Base-by-base conservation (phyloP, 2,888 invertebrate genomes). In the Gerris lacustris region DNA sequence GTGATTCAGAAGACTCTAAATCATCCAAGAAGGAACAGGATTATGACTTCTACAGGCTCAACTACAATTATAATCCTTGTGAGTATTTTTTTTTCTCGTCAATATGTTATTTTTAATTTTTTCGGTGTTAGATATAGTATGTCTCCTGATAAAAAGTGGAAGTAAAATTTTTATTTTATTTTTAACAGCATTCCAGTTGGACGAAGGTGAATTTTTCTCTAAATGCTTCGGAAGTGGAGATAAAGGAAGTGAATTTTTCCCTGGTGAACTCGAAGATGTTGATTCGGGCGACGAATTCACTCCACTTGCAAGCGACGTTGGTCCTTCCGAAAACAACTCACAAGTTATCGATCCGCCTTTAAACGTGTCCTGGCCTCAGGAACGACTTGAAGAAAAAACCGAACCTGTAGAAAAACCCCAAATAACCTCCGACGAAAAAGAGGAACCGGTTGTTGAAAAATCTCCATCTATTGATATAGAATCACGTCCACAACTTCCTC, bases 181-280 rank as follows among this genome's bases (percentile, higher is more conserved):
- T 55, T 69, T 75, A 74, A 43, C 79, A 85, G 85, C 83, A 76
- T 82, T 83, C 78, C 82, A 76, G 15, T 74, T 76, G 9, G 77
- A 81, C 47, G 84, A 86, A 77, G 88, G 88, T 75, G 89, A 89
- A 77, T 89, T 90, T 80, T 89, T 86, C 81, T 85, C 87, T 73
- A 84, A 86, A 70, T 89, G 89, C n/a, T 89, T 89, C 80, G 87
- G 73, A 44, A 70, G 66, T 17, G 72, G 69, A 15, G 72, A 69
- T 7, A 73, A 71, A 31, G 71, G 73, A 18, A 75, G 75, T 70
- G 74, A 76, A 67, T 76, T 76, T 72, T 76, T 76, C 68, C 76
- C 76, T 0, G 76, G 76, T 18, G 55, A 69, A 63, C 6, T 70
- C 44, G 71, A 45, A 9, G 43, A 68, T 15, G 69, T 66, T 63